Conservation (phyloP, 1,140 invertebrate species). For the Andrena cerasifolii region DNA sequence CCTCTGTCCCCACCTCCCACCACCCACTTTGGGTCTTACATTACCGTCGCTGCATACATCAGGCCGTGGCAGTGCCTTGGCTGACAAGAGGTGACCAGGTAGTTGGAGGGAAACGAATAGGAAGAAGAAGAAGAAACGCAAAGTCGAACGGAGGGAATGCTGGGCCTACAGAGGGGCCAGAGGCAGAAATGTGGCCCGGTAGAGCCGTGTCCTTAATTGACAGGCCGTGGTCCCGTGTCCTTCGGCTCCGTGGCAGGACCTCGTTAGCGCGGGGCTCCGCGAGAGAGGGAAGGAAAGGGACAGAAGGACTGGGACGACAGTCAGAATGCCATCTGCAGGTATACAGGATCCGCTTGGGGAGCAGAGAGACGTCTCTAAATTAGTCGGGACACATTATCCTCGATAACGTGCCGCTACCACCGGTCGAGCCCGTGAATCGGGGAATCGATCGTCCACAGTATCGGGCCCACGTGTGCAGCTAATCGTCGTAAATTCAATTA, state of each 20-base stretch:
- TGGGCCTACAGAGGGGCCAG: constrained; percentile 41
- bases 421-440: constrained; percentile 65
- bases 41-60: constrained; percentile 43
- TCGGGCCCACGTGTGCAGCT: constrained; percentile 45
- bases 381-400: constrained; percentile 80
- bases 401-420: constrained; percentile 77
- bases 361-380: constrained; percentile 79
- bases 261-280: constrained; percentile 77
- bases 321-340: constrained; percentile 78
- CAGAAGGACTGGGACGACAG: constrained; percentile 69
- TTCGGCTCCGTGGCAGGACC: constrained; percentile 79
- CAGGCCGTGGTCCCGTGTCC: constrained; percentile 79
- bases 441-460: constrained; percentile 67
- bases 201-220: constrained; percentile 82
- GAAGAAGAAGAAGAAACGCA: constrained; percentile 45
- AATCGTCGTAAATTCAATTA: constrained; percentile 67
- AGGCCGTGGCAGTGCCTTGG: not conserved
- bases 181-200: constrained; percentile 79
- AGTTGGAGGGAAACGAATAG: constrained; percentile 32
- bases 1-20: no score
- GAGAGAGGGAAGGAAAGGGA: constrained; percentile 39
- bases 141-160: constrained; percentile 33
- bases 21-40: not conserved
- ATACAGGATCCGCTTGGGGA: constrained; percentile 69
- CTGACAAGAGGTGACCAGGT: constrained; percentile 23